Evolutionary conservation across 2,113 vertebrate species (phyloP).

Genomic region (Chloropsis cyanopogon): DNA sequence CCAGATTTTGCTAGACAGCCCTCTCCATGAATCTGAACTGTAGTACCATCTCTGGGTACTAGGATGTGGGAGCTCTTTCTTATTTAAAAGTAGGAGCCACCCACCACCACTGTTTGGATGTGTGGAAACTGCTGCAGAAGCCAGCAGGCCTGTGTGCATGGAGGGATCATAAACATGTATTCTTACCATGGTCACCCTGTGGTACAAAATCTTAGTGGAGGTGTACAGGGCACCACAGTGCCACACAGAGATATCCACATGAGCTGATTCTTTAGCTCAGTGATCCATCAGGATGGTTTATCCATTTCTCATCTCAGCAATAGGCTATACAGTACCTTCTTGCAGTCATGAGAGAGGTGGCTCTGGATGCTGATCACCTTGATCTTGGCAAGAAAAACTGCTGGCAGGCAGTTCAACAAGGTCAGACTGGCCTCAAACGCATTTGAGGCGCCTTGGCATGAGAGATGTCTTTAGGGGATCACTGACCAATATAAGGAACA

Average conservation of each 20-base stretch:
- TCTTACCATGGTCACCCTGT: not conserved
- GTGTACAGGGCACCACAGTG: not conserved
- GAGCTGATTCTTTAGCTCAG: not conserved
- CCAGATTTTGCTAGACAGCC: not conserved
- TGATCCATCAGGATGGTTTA: not conserved
- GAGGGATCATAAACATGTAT: rapidly evolving
- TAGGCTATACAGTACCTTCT: not conserved
- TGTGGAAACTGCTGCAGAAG: not conserved
- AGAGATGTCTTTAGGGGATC: conserved; percentile 6
- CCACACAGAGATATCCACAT: not conserved
- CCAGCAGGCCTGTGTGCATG: not conserved
- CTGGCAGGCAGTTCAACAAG: not conserved
- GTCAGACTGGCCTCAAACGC: not conserved
- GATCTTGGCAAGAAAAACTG: conserved; percentile 26
- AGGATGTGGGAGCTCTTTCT: not conserved
- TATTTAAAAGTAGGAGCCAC: not conserved
- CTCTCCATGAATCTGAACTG: not conserved
- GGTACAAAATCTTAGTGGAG: not conserved
- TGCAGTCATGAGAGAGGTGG: not conserved
- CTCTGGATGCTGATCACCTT: not conserved
- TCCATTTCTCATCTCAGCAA: not conserved
- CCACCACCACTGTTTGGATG: not conserved
- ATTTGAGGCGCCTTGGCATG: not conserved
- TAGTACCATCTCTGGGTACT: not conserved
- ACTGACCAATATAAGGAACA: not conserved